Evolutionary conservation across 2,888 invertebrate genomes (phyloP).

Genomic region (Phyllotreta cruciferae): DNA sequence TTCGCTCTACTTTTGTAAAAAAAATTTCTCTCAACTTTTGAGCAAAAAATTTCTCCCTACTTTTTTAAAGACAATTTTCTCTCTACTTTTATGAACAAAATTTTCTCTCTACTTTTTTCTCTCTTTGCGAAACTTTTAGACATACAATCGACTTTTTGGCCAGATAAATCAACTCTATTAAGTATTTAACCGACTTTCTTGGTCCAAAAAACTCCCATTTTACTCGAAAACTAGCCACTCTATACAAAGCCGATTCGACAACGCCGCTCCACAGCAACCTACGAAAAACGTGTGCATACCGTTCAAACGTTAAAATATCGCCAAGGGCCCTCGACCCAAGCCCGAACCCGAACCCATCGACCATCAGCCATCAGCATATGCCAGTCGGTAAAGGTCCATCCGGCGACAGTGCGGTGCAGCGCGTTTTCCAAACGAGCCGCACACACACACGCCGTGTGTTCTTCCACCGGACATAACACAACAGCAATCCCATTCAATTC

Average conservation of each 20-base stretch:
- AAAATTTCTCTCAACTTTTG: no score
- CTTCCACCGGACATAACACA: not conserved
- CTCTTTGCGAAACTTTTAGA: not conserved
- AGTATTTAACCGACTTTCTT: no score
- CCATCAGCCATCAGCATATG: slow-evolving; percentile 17
- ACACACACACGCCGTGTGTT: slow-evolving; percentile 10
- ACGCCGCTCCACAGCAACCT: slow-evolving; percentile 27
- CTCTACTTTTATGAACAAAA: no score
- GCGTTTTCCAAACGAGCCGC: not conserved
- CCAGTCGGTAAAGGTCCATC: slow-evolving; percentile 25
- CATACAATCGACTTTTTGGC: no score
- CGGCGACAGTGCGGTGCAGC: slow-evolving; percentile 2
- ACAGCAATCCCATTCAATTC: no score
- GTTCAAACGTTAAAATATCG: slow-evolving; percentile 18
- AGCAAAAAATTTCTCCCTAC: no score
- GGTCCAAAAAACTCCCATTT: slow-evolving; percentile 20
- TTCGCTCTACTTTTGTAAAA: no score
- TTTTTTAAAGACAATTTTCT: no score
- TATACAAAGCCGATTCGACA: not conserved
- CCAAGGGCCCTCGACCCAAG: slow-evolving; percentile 29
- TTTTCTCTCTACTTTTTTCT: no score
- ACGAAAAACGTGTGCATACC: slow-evolving; percentile 19
- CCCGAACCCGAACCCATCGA: slow-evolving; percentile 4
- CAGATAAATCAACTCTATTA: no score
- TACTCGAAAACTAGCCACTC: no score